phyloP scores from a whole-genome alignment of 2,113 vertebrate species.

The Lycaon pictus region DNA sequence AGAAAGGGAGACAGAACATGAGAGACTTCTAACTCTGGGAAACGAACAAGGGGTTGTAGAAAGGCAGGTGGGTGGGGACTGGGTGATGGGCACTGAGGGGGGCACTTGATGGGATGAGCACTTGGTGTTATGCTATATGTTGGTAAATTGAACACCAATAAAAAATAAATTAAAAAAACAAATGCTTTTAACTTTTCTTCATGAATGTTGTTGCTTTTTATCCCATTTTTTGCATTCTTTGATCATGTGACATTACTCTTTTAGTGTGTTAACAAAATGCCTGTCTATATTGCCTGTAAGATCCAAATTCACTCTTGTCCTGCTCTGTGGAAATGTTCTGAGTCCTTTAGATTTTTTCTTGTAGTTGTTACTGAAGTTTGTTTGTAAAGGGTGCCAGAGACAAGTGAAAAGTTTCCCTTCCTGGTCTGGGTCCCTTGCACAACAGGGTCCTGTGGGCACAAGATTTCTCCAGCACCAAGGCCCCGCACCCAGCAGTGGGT shows the following conservation, averaged over 20 bases:
- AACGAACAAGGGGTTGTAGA: too few relatives aligned
- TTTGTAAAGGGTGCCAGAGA: not conserved
- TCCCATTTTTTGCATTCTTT: not conserved
- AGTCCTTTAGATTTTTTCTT: not conserved
- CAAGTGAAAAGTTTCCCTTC: not conserved
- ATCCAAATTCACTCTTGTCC: not conserved
- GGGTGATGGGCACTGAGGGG: too few relatives aligned
- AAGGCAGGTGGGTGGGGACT: too few relatives aligned
- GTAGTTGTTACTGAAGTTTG: not conserved
- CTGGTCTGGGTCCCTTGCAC: not conserved
- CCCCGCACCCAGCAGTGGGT: not conserved
- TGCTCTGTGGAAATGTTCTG: not conserved
- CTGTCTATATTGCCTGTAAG: not conserved
- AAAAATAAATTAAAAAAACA: not conserved
- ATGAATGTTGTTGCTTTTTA: not conserved
- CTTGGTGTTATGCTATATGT: too few relatives aligned
- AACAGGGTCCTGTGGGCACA: too few relatives aligned
- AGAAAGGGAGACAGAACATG: too few relatives aligned
- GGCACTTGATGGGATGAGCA: too few relatives aligned
- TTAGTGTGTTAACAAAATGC: not conserved
- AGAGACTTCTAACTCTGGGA: too few relatives aligned
- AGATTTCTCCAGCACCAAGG: not conserved
- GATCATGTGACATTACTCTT: not conserved
- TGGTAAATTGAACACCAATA: too few relatives aligned
- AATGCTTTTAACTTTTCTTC: not conserved